phyloP scores from a whole-genome alignment of 2,113 vertebrate genomes.

The Pluvialis apricaria region DNA sequence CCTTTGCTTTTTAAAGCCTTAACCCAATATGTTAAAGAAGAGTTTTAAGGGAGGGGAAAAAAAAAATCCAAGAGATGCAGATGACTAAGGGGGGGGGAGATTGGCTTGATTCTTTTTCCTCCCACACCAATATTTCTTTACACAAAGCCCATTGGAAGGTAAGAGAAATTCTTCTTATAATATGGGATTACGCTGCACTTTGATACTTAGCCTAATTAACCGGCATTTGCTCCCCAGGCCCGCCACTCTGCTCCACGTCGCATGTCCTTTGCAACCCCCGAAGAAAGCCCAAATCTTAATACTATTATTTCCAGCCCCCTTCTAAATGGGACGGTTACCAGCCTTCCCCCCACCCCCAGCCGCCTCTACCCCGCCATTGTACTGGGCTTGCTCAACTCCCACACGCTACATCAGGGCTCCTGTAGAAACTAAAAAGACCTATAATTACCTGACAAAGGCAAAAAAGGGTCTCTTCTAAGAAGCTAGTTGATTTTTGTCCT shows the following conservation, averaged over 20 bases:
- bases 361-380: conserved; percentile 68
- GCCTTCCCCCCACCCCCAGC: conserved; percentile 57
- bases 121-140: conserved; percentile 53
- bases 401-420: conserved; percentile 70
- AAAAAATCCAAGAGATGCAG: neutral
- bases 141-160: conserved; percentile 44
- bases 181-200: conserved; percentile 36
- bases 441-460: conserved; percentile 84
- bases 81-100: neutral
- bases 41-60: neutral
- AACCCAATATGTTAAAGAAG: conserved; percentile 49
- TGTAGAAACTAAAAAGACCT: conserved; percentile 76
- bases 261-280: neutral
- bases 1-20: conserved; percentile 53
- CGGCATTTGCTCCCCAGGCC: neutral
- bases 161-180: conserved; percentile 15
- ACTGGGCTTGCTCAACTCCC: conserved; percentile 77
- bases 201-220: conserved; percentile 12
- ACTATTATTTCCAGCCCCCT: conserved; percentile 49
- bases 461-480: conserved; percentile 72
- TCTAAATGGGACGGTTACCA: conserved; percentile 57
- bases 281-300: conserved; percentile 52
- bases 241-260: neutral
- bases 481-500: conserved; percentile 71
- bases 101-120: neutral